phyloP scores from a whole-genome alignment of 2,888 invertebrate species.

The Ecdyonurus torrentis region DNA sequence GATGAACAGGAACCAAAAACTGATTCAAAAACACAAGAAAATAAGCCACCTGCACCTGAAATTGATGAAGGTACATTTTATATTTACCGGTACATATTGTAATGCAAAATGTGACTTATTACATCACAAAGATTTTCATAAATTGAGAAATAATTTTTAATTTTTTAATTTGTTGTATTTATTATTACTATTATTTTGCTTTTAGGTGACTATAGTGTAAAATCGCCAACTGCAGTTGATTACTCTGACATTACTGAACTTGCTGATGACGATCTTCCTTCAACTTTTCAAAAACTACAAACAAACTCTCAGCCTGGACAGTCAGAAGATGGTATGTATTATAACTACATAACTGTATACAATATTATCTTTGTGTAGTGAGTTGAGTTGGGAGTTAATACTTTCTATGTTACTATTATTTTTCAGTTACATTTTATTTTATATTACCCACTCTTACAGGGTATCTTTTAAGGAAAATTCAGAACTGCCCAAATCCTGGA shows the following conservation, averaged over 20 bases:
- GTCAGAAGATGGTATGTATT: constrained; percentile 3
- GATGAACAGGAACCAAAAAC: neutral
- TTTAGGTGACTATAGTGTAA: constrained; percentile 24
- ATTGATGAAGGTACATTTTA: neutral
- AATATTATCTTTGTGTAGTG: no score
- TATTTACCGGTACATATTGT: no score
- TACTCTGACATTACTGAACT: constrained; percentile 87
- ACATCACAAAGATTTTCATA: no score
- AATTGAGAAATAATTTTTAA: neutral
- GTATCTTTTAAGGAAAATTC: no score
- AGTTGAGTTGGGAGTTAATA: no score
- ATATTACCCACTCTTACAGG: no score
- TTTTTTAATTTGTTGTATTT: neutral
- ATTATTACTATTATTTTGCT: neutral
- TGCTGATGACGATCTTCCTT: constrained; percentile 49
- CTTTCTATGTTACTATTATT: no score
- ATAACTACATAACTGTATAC: neutral
- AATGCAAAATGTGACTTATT: no score
- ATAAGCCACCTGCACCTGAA: neutral
- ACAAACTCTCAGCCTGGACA: neutral
- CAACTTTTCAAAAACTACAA: neutral
- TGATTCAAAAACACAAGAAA: neutral
- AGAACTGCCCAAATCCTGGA: no score
- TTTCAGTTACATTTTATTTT: no score
- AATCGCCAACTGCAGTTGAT: constrained; percentile 66